Evolutionary conservation across 2,888 invertebrate species (phyloP).

Genomic region (Lypha dubia): DNA sequence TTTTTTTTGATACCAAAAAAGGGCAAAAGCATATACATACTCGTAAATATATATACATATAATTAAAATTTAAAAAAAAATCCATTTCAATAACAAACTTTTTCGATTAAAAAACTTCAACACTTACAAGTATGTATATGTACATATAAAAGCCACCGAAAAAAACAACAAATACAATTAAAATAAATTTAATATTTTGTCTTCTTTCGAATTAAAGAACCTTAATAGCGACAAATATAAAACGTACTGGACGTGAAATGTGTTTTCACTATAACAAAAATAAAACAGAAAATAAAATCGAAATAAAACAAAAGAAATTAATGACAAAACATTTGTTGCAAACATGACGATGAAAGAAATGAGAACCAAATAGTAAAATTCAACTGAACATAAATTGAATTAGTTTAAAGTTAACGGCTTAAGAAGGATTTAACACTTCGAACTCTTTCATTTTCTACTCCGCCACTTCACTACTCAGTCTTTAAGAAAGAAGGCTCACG

Average conservation of each 20-base stretch:
- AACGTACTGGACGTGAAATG: slow-evolving; percentile 55
- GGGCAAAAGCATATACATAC: too few relatives aligned
- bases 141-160: slow-evolving; percentile 43
- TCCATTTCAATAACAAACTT: slow-evolving; percentile 65
- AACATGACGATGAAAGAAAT: slow-evolving; percentile 49
- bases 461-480: not conserved
- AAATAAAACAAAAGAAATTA: slow-evolving; percentile 71
- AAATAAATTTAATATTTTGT: slow-evolving; percentile 22
- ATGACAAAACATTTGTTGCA: slow-evolving; percentile 75
- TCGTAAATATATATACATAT: too few relatives aligned
- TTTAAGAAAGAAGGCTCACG: not conserved
- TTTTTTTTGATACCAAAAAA: not conserved
- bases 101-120: slow-evolving; percentile 73
- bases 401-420: slow-evolving; percentile 71
- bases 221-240: slow-evolving; percentile 19
- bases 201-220: slow-evolving; percentile 31
- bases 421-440: slow-evolving; percentile 65
- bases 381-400: slow-evolving; percentile 69
- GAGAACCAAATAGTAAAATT: slow-evolving; percentile 53
- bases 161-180: slow-evolving; percentile 35
- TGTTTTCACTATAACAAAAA: slow-evolving; percentile 28
- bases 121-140: slow-evolving; percentile 69
- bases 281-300: slow-evolving; percentile 14
- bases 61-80: slow-evolving; percentile 18
- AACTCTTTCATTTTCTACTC: slow-evolving; percentile 43